These are phyloP conservation scores for Abramis brama DNA, from an alignment of 2,113 vertebrate species.

Conservation along the genomic window DNA sequence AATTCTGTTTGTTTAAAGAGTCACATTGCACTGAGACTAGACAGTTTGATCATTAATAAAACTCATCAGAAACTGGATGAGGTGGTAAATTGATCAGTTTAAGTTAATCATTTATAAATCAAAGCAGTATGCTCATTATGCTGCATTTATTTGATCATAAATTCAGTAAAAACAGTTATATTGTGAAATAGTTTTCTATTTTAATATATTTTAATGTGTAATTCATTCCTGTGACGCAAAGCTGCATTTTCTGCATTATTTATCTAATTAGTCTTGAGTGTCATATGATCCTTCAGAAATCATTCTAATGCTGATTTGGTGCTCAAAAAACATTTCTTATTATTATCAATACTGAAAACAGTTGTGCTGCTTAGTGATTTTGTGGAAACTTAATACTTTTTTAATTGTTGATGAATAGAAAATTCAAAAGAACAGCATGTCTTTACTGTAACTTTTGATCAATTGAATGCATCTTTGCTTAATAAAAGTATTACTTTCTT, in stretches of 20 bases:
- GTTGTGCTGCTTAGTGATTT: no score
- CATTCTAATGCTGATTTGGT: background rate
- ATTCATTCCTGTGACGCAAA: background rate
- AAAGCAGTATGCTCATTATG: background rate
- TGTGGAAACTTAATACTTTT: no score
- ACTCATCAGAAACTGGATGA: background rate
- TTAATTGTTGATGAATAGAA: no score
- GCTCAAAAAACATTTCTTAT: background rate
- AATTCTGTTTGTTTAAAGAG: background rate
- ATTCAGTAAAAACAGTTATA: background rate
- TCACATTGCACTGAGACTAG: background rate
- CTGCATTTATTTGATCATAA: no score
- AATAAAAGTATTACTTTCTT: background rate
- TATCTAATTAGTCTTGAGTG: background rate
- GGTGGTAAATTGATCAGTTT: background rate
- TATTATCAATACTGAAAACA: background rate
- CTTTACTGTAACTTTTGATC: no score
- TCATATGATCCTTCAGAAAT: background rate
- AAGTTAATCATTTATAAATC: background rate
- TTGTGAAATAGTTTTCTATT: background rate
- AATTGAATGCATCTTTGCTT: no score
- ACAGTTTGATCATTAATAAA: conserved; percentile 21
- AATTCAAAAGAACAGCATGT: no score
- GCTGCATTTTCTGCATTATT: background rate
- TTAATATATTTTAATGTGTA: background rate